Conservation (phyloP, 2,888 invertebrate species). For the Caradrina clavipalpis region DNA sequence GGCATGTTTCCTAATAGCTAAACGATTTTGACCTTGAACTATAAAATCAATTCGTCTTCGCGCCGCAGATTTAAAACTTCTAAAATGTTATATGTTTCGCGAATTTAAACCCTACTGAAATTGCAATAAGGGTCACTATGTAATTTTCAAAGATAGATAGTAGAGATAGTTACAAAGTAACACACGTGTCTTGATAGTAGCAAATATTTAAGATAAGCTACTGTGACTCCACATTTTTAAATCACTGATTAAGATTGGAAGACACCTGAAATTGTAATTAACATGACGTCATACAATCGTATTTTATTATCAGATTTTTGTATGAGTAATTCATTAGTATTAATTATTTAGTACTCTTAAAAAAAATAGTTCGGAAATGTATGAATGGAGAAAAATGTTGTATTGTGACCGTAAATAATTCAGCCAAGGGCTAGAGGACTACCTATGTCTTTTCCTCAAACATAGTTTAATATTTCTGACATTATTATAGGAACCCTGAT, state of each 20-base stretch:
- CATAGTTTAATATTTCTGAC: too few relatives aligned
- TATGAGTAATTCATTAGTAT: too few relatives aligned
- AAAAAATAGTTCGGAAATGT: too few relatives aligned
- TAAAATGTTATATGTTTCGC: background rate
- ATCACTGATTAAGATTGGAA: background rate
- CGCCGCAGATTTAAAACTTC: conserved; percentile 5
- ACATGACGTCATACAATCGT: too few relatives aligned
- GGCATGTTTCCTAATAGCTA: background rate
- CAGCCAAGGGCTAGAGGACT: too few relatives aligned
- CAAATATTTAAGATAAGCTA: conserved; percentile 26
- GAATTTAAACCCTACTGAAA: conserved; percentile 1
- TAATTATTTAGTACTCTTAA: too few relatives aligned
- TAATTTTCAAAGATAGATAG: background rate
- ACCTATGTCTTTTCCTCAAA: too few relatives aligned
- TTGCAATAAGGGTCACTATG: background rate
- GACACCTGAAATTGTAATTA: background rate
- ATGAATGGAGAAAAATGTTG: too few relatives aligned
- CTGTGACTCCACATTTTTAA: background rate
- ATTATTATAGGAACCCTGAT: too few relatives aligned
- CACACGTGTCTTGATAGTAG: conserved; percentile 41
- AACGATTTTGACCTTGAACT: conserved; percentile 47
- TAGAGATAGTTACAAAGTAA: conserved; percentile 14
- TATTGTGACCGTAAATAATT: too few relatives aligned
- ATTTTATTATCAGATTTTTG: too few relatives aligned
- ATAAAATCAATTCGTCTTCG: conserved; percentile 37